A percentile compares a stretch with the other conserved stretches of the same genome.
phyloP scores from a whole-genome alignment of 1,140 invertebrate genomes.

The Drosophila mojavensis region DNA sequence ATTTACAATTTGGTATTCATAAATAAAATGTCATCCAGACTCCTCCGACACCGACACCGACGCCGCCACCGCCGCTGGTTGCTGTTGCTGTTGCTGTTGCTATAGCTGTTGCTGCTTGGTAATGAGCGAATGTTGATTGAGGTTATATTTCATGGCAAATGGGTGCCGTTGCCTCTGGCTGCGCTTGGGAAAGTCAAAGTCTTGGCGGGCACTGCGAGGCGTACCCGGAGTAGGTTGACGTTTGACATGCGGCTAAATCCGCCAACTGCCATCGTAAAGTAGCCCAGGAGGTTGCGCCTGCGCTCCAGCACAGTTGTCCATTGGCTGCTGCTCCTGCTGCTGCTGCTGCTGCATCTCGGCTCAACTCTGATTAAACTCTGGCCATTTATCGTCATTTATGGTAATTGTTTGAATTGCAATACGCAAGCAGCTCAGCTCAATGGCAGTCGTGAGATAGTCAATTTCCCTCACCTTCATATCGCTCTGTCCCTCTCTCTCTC shows the following conservation, averaged over 20 bases:
- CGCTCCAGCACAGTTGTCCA: slow-evolving; percentile 27
- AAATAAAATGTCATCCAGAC: slow-evolving; percentile 80
- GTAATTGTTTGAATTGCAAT: slow-evolving; percentile 67
- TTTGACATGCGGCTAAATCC: slow-evolving; percentile 67
- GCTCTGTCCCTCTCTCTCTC: too few relatives aligned
- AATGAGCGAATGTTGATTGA: slow-evolving; percentile 82
- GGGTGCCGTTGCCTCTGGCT: slow-evolving; percentile 47
- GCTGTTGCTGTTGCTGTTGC: too few relatives aligned
- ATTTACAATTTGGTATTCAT: slow-evolving; percentile 83
- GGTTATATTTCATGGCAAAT: slow-evolving; percentile 82
- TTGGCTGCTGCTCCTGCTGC: slow-evolving; percentile 9
- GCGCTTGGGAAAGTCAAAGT: slow-evolving; percentile 57
- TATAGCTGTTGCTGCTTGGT: slow-evolving; percentile 23
- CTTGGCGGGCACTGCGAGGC: slow-evolving; percentile 20
- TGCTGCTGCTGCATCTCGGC: slow-evolving; percentile 10
- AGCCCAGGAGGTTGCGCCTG: slow-evolving; percentile 40
- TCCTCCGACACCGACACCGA: slow-evolving; percentile 53
- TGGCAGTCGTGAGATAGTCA: slow-evolving; percentile 17
- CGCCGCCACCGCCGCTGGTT: neutral
- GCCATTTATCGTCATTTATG: slow-evolving; percentile 73
- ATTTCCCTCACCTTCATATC: neutral
- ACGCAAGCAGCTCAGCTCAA: slow-evolving; percentile 40
- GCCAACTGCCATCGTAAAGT: slow-evolving; percentile 42
- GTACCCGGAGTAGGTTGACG: slow-evolving; percentile 57
- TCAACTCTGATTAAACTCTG: slow-evolving; percentile 62